These are phyloP conservation scores for Rhingia rostrata DNA, from an alignment of 2,888 invertebrate genomes.

Conservation along the genomic window DNA sequence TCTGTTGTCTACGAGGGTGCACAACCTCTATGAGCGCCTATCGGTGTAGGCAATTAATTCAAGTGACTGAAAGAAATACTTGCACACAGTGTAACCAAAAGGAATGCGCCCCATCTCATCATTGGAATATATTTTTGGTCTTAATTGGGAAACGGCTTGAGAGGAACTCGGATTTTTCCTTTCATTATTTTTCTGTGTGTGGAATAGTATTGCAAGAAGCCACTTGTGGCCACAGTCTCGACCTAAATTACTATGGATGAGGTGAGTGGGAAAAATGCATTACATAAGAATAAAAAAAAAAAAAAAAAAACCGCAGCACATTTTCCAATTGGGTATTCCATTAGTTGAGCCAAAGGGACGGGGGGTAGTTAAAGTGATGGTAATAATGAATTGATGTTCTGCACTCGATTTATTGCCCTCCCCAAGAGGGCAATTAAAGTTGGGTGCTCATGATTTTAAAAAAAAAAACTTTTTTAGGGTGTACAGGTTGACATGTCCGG, in stretches of 20 bases:
- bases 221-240: slow-evolving; percentile 51
- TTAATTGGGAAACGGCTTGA: slow-evolving; percentile 48
- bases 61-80: slow-evolving; percentile 25
- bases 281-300: slow-evolving; percentile 42
- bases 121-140: slow-evolving; percentile 42
- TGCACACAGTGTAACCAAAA: neutral
- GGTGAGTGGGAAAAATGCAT: slow-evolving; percentile 53
- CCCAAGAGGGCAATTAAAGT: slow-evolving; percentile 1
- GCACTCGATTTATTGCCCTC: neutral
- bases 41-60: slow-evolving; percentile 18
- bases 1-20: slow-evolving; percentile 15
- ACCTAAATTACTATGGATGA: slow-evolving; percentile 66
- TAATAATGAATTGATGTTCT: neutral
- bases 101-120: slow-evolving; percentile 33
- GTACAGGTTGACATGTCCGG: too few species aligned
- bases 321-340: slow-evolving; percentile 11
- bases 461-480: too few species aligned
- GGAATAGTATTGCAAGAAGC: slow-evolving; percentile 39
- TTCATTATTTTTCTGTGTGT: slow-evolving; percentile 22
- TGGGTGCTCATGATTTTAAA: too few species aligned
- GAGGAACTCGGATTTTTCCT: neutral
- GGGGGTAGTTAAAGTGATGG: neutral
- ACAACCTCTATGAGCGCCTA: slow-evolving; percentile 3
- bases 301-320: neutral
- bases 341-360: neutral